Evolutionary conservation across 2,797 vertebrate species (phyloP), one percentile per base, ranked within the genome.

Genomic region (Myotis pilosus): DNA sequence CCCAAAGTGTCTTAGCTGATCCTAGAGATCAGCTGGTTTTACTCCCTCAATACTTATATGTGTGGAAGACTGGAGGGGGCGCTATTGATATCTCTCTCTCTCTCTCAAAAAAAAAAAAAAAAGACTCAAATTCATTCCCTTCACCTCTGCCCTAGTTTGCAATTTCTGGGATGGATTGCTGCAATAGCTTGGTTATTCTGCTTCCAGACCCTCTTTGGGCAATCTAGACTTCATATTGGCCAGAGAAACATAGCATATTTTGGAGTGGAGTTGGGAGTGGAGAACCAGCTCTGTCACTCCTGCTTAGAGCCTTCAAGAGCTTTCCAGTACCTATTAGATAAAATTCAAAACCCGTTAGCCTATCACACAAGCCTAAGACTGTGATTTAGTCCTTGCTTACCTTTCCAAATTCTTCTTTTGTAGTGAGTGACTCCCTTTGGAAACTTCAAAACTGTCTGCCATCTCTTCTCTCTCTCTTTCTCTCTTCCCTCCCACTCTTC

Each of bases 111-210:
- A 38, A 38, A 38, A 38, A 38, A 6, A 38, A 38, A 6, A 44
- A 44, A 89, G 1, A 76, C 69, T 72, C 10, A 87, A 53, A 92
- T 81, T 9, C 23, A 53, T 81, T 51, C 22, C 25, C 5, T 90
- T 94, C 69, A 75, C 53, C 64, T 94, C 82, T 94, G 51, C 36
- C 49, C 8, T 69, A 89, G 62, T 93, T 96, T 93, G 87, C 23
- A 82, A 51, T 90, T 25, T 81, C 13, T 82, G 12, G 30, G n/a
- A 72, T 81, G n/a, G 30, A 94, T 82, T 89, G 4, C 71, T 90
- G 22, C n/a, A 92, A 84, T 36, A 72, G 30, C 19, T 74, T 96
- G 15, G 15, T 62, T 93, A 68, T 60, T 92, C 47, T 92, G 64
- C 30, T 53, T 95, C 28, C 30, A 76, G 49, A 78, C 36, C 84